These are phyloP conservation scores for Drosophila neocordata DNA, from an alignment of 1,140 invertebrate species.

Conservation along the genomic window DNA sequence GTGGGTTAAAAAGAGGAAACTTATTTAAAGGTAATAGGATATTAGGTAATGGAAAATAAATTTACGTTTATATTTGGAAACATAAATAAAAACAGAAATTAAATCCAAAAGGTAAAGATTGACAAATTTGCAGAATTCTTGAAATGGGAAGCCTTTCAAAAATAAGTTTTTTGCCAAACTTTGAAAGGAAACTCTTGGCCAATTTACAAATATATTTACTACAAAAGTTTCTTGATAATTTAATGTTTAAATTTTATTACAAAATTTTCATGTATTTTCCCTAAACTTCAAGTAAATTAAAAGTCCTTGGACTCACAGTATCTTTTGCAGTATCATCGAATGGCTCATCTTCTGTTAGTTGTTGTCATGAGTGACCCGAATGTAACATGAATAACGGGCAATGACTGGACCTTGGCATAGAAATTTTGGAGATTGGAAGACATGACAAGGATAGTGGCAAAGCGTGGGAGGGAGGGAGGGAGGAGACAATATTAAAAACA, in stretches of 20 bases:
- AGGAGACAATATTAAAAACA: neutral
- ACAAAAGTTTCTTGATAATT: too few species aligned
- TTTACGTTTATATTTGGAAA: neutral
- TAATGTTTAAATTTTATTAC: too few species aligned
- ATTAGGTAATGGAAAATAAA: conserved; percentile 2
- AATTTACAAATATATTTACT: too few species aligned
- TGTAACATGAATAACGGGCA: conserved; percentile 6
- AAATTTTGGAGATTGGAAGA: conserved; percentile 22
- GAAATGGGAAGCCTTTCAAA: too few species aligned
- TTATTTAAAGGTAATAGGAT: neutral
- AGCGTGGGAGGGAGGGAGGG: neutral
- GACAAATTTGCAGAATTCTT: too few species aligned
- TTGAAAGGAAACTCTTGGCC: too few species aligned
- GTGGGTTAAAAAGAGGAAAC: conserved; percentile 9
- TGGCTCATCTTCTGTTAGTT: neutral
- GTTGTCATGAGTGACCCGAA: conserved; percentile 1
- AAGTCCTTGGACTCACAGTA: neutral
- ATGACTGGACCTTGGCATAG: conserved; percentile 58
- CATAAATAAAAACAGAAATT: neutral
- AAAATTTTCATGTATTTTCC: too few species aligned
- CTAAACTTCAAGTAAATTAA: too few species aligned
- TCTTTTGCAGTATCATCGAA: neutral
- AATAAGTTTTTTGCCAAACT: too few species aligned
- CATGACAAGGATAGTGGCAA: neutral
- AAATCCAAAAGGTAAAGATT: neutral